Evolutionary conservation across 2,113 vertebrate species (phyloP), one percentile per base, ranked within the genome.

Genomic region (Zingel zingel): DNA sequence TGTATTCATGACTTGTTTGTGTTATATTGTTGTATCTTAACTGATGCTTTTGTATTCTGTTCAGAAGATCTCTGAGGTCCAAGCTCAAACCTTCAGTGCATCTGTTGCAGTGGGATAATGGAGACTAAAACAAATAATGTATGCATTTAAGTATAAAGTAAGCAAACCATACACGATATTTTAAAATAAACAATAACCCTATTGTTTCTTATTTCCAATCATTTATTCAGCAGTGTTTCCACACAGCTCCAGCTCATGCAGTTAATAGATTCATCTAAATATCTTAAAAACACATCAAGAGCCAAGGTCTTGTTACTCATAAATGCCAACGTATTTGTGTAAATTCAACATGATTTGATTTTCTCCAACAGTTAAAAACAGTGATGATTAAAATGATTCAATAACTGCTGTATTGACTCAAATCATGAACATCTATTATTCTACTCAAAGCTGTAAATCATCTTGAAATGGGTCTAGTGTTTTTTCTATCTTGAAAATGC

Each of bases 391-490:
- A 39, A 39, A 39, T 39, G 39, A 39, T 2, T 39, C 2, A 39
- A 39, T 39, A 10, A 39, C 8, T 39, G 39, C 36, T 39, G 36
- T 39, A 39, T 9, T 39, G 8, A 39, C 2, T 39, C 9, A 9
- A 9, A 39, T 39, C 9, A 10, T 39, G 8, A 39, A 10, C 39
- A 39, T 3, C 39, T 11, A 10, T 43, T 43, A 43, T 43, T 43
- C 10, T 43, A 43, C 39, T 48, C 63, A 48, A 45, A 71, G 33
- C 43, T 53, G 12, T 47, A 74, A 75, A 71, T 59, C 33, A 53
- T 65, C 51, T 47, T 59, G 16, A 68, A 68, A 36, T 30, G 11
- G 15, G 75, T 6, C 9, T 23, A n/a, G 30, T 61, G n/a, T 48
- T 18, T 50, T 23, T 68, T 69, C 15, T 27, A 19, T 27, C n/a